These are phyloP conservation scores for Bombyx mori DNA, from an alignment of 1,140 invertebrate species.

Conservation along the genomic window DNA sequence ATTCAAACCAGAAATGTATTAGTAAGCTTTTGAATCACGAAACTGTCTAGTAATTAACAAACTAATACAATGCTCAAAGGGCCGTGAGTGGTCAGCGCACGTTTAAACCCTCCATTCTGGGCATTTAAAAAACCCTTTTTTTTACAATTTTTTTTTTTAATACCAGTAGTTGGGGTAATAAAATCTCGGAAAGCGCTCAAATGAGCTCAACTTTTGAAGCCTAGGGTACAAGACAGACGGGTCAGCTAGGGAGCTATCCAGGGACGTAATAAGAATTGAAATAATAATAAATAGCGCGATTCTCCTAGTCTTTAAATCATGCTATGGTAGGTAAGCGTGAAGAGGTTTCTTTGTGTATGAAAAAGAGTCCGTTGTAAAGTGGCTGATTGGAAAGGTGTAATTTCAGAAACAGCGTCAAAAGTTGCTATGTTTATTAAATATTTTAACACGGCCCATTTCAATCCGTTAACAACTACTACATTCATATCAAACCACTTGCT, in stretches of 20 bases:
- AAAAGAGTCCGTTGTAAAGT: too few relatives aligned
- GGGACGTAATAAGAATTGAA: conserved; percentile 29
- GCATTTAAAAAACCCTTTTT: conserved; percentile 55
- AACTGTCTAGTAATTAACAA: conserved; percentile 63
- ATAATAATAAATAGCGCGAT: too few relatives aligned
- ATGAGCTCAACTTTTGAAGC: conserved; percentile 70
- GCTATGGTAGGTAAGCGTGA: too few relatives aligned
- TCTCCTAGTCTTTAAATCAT: too few relatives aligned
- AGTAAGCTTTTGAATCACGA: conserved; percentile 7
- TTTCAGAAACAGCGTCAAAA: too few relatives aligned
- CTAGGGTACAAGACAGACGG: conserved; percentile 65
- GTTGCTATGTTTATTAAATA: too few relatives aligned
- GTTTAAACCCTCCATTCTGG: conserved; percentile 49
- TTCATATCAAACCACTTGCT: too few relatives aligned
- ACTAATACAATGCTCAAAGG: conserved; percentile 58
- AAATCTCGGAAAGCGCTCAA: conserved; percentile 68
- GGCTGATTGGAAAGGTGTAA: too few relatives aligned
- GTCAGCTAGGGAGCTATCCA: conserved; percentile 57
- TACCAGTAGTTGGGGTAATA: conserved; percentile 66
- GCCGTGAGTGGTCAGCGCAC: conserved; percentile 62
- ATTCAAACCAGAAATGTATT: too few relatives aligned
- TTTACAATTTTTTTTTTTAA: conserved; percentile 26
- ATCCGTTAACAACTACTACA: too few relatives aligned
- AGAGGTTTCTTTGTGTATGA: too few relatives aligned
- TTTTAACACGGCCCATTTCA: too few relatives aligned